These are phyloP conservation scores for Sebastes jordani DNA, from an alignment of 2,797 vertebrate genomes.

Conservation along the genomic window DNA sequence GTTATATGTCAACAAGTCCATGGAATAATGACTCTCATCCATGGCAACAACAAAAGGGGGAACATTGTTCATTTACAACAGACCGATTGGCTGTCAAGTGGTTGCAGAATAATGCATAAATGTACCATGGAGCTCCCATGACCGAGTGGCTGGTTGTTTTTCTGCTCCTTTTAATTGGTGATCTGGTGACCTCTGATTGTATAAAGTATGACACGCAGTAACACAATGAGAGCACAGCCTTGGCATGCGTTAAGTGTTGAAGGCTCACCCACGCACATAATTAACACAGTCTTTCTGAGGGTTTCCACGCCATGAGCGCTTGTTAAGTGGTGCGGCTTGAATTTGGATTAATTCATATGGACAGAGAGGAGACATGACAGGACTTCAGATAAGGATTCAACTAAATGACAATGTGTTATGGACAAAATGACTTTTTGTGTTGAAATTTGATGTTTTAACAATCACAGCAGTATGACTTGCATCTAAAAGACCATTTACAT, in stretches of 20 bases:
- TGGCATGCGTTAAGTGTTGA: constrained; percentile 51
- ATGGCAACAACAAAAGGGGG: not conserved
- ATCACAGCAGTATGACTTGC: not conserved
- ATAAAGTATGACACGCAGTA: constrained; percentile 28
- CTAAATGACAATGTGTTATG: not conserved
- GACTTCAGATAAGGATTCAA: not conserved
- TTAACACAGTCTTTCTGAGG: constrained; percentile 61
- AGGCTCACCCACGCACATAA: constrained; percentile 73
- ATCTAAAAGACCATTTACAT: not conserved
- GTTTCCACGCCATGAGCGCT: constrained; percentile 35
- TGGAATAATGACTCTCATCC: constrained; percentile 1
- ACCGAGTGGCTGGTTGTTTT: constrained; percentile 48
- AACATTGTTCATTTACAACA: constrained; percentile 25
- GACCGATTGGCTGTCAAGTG: constrained; percentile 28
- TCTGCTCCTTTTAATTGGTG: constrained; percentile 63
- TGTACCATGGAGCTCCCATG: not conserved
- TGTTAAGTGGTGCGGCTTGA: constrained; percentile 45
- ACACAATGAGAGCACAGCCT: constrained; percentile 44
- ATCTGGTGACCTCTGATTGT: constrained; percentile 54
- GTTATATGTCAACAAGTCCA: constrained; percentile 12
- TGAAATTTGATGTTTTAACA: not conserved
- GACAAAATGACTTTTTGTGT: not conserved
- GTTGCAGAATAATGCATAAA: constrained; percentile 32
- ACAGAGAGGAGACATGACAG: not conserved
- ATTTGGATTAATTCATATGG: constrained; percentile 32